phyloP scores from a whole-genome alignment of 2,113 vertebrate genomes.

The Myxocyprinus asiaticus region DNA sequence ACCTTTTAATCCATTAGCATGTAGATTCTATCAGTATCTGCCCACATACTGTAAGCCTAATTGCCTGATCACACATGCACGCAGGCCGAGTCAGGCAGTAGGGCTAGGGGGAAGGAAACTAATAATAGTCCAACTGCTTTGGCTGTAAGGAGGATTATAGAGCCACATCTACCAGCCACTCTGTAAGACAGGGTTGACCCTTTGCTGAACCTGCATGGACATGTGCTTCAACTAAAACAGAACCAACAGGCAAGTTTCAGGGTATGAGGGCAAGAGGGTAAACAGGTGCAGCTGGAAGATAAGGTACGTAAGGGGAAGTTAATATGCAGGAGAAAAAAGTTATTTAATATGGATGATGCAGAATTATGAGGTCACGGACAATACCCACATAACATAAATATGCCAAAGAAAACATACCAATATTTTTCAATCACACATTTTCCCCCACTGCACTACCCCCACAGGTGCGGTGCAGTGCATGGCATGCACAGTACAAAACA shows the following conservation, averaged over 20 bases:
- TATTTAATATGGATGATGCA: not conserved
- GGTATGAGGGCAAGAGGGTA: not conserved
- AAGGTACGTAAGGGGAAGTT: not conserved
- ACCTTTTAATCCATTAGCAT: not conserved
- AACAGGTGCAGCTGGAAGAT: not conserved
- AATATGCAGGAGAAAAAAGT: not conserved
- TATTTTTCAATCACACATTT: too few relatives aligned
- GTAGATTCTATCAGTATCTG: conserved; percentile 33
- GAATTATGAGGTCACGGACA: too few relatives aligned
- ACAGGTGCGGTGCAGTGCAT: not conserved
- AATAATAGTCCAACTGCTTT: conserved; percentile 75
- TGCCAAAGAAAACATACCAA: too few relatives aligned
- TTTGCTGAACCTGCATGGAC: conserved; percentile 71
- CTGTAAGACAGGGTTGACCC: conserved; percentile 76
- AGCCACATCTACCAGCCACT: conserved; percentile 71
- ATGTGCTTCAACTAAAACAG: conserved; percentile 58
- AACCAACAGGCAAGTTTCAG: conserved; percentile 16
- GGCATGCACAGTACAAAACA: not conserved
- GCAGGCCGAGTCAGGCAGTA: not conserved
- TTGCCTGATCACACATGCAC: conserved; percentile 50
- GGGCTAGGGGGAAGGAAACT: conserved; percentile 55
- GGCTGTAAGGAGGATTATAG: conserved; percentile 78
- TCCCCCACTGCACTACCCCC: too few relatives aligned
- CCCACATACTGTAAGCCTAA: conserved; percentile 46
- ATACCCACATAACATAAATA: too few relatives aligned